Conservation (phyloP, 2,888 invertebrate species). For the Glyphotaelius pellucidus region DNA sequence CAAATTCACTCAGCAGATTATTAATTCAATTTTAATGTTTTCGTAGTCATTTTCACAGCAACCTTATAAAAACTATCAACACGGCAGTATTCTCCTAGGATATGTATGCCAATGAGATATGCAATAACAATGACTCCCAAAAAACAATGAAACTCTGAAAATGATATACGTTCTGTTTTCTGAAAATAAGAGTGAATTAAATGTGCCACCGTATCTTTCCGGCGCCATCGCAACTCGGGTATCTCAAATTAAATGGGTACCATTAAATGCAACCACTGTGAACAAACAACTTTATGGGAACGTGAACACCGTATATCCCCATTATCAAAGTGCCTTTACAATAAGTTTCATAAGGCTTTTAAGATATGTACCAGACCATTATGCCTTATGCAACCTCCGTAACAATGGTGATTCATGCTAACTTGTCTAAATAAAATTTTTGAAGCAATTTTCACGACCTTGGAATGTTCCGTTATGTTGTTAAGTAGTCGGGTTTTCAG, state of each 20-base stretch:
- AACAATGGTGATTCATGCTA: slow-evolving; percentile 62
- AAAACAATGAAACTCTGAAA: slow-evolving; percentile 40
- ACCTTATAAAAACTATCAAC: background rate
- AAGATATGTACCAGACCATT: slow-evolving; percentile 54
- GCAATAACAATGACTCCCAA: slow-evolving; percentile 26
- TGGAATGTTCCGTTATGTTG: slow-evolving; percentile 59
- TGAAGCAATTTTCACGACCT: slow-evolving; percentile 58
- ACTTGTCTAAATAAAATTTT: slow-evolving; percentile 55
- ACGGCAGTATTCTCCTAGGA: background rate
- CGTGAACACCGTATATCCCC: slow-evolving; percentile 55
- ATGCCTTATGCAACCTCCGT: slow-evolving; percentile 53
- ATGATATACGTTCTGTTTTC: slow-evolving; percentile 19
- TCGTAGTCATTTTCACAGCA: background rate
- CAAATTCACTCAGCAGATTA: background rate
- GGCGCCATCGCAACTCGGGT: slow-evolving; percentile 30
- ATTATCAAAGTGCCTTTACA: slow-evolving; percentile 60
- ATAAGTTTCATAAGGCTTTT: slow-evolving; percentile 63
- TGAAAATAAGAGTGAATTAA: slow-evolving; percentile 42
- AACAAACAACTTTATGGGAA: slow-evolving; percentile 63
- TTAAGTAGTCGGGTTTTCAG: slow-evolving; percentile 24
- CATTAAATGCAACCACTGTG: slow-evolving; percentile 51
- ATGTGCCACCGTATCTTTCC: slow-evolving; percentile 40
- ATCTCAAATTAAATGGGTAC: slow-evolving; percentile 43
- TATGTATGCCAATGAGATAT: slow-evolving; percentile 25
- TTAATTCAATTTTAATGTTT: background rate